These are phyloP conservation scores for Sisyra terminalis DNA, from an alignment of 2,888 invertebrate genomes.

Conservation along the genomic window DNA sequence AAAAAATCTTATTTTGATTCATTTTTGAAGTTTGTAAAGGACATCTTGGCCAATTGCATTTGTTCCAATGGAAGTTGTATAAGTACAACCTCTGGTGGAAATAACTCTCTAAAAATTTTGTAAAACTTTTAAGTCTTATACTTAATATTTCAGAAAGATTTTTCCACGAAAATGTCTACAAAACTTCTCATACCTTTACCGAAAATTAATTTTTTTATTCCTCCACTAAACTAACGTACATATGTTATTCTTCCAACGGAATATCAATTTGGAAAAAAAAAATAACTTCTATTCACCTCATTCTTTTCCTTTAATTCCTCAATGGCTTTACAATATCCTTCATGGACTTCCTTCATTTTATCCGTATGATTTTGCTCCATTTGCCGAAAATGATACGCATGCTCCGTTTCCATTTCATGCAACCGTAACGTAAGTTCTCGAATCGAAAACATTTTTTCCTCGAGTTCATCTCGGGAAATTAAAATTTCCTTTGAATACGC, in stretches of 20 bases:
- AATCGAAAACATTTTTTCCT: slow-evolving; percentile 59
- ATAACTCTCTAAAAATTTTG: too few relatives aligned
- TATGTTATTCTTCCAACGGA: background rate
- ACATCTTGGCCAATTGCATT: too few relatives aligned
- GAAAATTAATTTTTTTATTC: too few relatives aligned
- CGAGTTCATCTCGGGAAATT: slow-evolving; percentile 59
- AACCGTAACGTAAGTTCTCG: slow-evolving; percentile 49
- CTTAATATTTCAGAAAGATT: too few relatives aligned
- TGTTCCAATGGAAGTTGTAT: too few relatives aligned
- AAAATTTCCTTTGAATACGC: slow-evolving; percentile 66
- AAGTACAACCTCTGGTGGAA: too few relatives aligned
- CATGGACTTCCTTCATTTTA: slow-evolving; percentile 65
- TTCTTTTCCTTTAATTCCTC: slow-evolving; percentile 61
- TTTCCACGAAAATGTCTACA: too few relatives aligned
- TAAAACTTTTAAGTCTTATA: too few relatives aligned
- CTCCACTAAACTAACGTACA: too few relatives aligned
- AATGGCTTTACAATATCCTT: slow-evolving; percentile 65
- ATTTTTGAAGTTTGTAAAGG: too few relatives aligned
- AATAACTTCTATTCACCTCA: slow-evolving; percentile 28
- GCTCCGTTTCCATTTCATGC: slow-evolving; percentile 74
- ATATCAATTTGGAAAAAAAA: background rate
- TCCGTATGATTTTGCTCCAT: slow-evolving; percentile 63
- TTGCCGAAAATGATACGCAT: slow-evolving; percentile 70
- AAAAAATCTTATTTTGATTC: too few relatives aligned
- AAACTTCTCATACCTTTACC: too few relatives aligned